Percentiles rank a stretch among this genome's conserved stretches.
Conservation (phyloP, 2,113 vertebrate genomes). For the Panthera uncia region DNA sequence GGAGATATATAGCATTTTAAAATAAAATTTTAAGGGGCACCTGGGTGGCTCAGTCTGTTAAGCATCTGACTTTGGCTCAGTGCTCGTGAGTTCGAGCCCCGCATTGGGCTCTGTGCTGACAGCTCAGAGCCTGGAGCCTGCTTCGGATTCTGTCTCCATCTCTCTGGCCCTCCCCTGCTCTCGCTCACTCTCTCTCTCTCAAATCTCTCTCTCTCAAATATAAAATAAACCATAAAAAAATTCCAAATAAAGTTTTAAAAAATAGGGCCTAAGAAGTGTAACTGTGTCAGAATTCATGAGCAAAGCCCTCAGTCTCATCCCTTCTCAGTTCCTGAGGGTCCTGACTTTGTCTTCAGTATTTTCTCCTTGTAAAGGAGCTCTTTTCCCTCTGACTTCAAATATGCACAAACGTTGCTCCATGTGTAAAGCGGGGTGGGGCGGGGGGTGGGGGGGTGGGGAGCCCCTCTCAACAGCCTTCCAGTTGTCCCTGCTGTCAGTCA, state of each 20-base stretch:
- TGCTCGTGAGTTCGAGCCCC: no score
- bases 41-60: no score
- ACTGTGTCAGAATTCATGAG: background rate
- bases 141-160: no score
- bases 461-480: background rate
- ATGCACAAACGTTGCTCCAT: background rate
- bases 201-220: no score
- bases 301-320: background rate
- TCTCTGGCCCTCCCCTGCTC: no score
- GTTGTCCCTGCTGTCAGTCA: background rate
- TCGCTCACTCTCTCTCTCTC: accelerated
- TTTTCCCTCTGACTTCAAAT: background rate
- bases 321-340: background rate
- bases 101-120: no score
- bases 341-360: background rate
- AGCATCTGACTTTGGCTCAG: no score
- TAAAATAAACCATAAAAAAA: no score
- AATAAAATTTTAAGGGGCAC: background rate
- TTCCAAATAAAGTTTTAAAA: background rate
- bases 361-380: background rate
- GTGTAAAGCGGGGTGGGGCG: background rate
- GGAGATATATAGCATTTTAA: background rate
- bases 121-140: no score
- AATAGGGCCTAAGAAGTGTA: background rate
- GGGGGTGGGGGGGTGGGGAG: no score